Percentiles rank a stretch among this genome's conserved stretches.
Conservation (phyloP, 1,140 invertebrate genomes). For the Harpegnathos saltator region DNA sequence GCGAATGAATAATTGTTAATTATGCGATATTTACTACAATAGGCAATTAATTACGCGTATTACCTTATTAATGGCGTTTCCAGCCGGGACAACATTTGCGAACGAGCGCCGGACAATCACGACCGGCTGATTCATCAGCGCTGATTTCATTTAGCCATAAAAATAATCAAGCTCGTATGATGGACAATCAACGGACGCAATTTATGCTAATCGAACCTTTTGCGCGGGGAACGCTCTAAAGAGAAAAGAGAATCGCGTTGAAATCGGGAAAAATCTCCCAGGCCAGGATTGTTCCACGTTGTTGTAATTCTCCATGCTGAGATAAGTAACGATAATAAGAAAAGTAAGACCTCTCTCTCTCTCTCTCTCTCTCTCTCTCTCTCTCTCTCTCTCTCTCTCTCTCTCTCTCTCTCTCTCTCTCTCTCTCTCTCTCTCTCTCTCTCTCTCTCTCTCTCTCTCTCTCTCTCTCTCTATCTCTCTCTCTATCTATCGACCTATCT, state of each 20-base stretch:
- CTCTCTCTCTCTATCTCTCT: too few relatives aligned
- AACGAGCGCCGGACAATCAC: too few relatives aligned
- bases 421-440: too few relatives aligned
- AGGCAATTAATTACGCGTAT: constrained; percentile 4
- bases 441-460: too few relatives aligned
- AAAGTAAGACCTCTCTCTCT: too few relatives aligned
- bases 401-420: too few relatives aligned
- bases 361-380: too few relatives aligned
- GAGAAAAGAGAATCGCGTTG: background rate
- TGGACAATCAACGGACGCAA: constrained; percentile 8
- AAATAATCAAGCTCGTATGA: background rate
- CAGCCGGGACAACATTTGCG: background rate
- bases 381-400: too few relatives aligned
- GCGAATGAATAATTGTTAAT: constrained; percentile 14
- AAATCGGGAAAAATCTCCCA: background rate
- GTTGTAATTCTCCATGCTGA: background rate
- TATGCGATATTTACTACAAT: constrained; percentile 27
- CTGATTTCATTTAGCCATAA: background rate
- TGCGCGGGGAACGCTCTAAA: background rate
- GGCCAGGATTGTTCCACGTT: background rate
- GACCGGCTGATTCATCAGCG: background rate
- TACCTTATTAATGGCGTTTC: constrained; percentile 14
- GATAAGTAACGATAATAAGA: too few relatives aligned
- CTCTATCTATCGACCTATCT: too few relatives aligned
- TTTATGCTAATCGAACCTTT: background rate